Evolutionary conservation across 2,888 invertebrate species (phyloP).

Genomic region (Noctua fimbriata): DNA sequence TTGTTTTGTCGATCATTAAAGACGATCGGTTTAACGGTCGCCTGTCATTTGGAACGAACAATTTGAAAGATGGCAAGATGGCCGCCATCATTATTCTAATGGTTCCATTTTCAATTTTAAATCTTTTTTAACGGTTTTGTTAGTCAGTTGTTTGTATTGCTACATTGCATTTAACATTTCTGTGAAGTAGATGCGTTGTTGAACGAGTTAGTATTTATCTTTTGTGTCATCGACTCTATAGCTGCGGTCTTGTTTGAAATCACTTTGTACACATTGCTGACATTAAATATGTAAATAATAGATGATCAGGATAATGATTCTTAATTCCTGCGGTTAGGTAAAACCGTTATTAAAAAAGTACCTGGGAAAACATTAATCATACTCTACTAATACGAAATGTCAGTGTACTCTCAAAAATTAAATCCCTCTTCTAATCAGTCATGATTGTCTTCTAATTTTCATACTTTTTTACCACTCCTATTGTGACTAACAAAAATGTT

Average conservation of each 20-base stretch:
- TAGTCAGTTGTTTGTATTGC: constrained; percentile 46
- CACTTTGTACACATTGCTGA: constrained; percentile 38
- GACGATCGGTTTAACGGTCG: constrained; percentile 61
- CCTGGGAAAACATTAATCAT: constrained; percentile 18
- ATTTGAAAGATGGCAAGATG: constrained; percentile 48
- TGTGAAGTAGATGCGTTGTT: constrained; percentile 38
- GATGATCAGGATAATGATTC: constrained; percentile 36
- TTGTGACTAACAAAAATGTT: constrained; percentile 43
- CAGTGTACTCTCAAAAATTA: constrained; percentile 6
- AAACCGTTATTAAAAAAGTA: constrained; percentile 27
- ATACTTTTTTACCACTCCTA: neutral
- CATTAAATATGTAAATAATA: constrained; percentile 47
- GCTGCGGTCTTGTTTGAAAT: constrained; percentile 41
- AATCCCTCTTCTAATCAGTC: neutral
- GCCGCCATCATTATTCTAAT: constrained; percentile 42
- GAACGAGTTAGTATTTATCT: constrained; percentile 53
- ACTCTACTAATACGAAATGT: constrained; percentile 6
- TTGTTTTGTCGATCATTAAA: constrained; percentile 74
- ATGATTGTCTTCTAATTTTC: constrained; percentile 11
- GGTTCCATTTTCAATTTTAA: constrained; percentile 35
- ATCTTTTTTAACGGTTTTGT: constrained; percentile 32
- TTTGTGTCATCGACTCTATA: constrained; percentile 56
- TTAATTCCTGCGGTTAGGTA: constrained; percentile 30
- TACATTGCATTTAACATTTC: constrained; percentile 50
- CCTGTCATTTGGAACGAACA: constrained; percentile 42